Percentiles rank a stretch among this genome's conserved stretches.
Conservation (phyloP, 2,113 vertebrate genomes). For the Aegithalos caudatus region DNA sequence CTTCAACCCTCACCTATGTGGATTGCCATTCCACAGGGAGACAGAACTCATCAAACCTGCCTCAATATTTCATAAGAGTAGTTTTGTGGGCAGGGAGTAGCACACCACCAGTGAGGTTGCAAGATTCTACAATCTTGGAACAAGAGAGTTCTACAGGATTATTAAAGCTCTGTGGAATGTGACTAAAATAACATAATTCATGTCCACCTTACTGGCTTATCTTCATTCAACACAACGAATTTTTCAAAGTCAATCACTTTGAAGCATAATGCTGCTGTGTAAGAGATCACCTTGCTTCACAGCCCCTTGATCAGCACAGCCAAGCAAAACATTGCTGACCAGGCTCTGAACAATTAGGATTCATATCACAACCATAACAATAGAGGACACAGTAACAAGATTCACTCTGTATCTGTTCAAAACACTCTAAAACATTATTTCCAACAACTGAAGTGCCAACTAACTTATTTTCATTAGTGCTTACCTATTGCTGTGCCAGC, state of each 20-base stretch:
- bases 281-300: neutral
- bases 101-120: neutral
- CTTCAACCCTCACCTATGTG: neutral
- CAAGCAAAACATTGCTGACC: neutral
- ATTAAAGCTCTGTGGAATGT: neutral
- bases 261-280: neutral
- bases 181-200: neutral
- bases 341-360: neutral
- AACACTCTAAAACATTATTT: neutral
- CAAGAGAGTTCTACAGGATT: neutral
- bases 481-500: conserved; percentile 1
- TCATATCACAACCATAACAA: neutral
- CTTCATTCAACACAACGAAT: neutral
- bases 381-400: neutral
- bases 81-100: neutral
- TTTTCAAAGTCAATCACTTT: neutral
- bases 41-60: neutral
- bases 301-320: neutral
- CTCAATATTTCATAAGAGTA: neutral
- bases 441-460: neutral
- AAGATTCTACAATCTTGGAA: neutral
- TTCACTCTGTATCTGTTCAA: neutral
- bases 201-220: neutral
- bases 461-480: neutral
- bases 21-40: neutral